Percentiles rank a stretch among this genome's conserved stretches.
These are phyloP conservation scores for Thamnophis elegans DNA, from an alignment of 2,797 vertebrate species.

Conservation along the genomic window DNA sequence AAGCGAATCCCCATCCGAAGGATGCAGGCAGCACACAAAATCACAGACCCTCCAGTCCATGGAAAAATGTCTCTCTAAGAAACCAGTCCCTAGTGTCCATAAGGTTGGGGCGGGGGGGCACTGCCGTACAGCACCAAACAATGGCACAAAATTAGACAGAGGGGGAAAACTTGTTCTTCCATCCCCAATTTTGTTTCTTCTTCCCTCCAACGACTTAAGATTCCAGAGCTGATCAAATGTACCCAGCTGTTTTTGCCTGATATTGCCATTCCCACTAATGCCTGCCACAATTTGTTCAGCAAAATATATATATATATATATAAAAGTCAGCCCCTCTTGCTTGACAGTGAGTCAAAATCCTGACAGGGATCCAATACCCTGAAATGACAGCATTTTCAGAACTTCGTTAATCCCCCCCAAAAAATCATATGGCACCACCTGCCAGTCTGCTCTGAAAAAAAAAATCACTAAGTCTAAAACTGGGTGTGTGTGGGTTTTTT, in stretches of 20 bases:
- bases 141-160: constrained; percentile 33
- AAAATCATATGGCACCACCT: constrained; percentile 18
- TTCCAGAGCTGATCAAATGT: constrained; percentile 18
- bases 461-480: constrained; percentile 54
- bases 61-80: background rate
- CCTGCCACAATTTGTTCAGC: constrained; percentile 25
- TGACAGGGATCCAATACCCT: constrained; percentile 24
- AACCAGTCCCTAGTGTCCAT: background rate
- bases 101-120: background rate
- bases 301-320: background rate
- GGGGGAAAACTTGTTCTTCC: constrained; percentile 37
- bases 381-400: constrained; percentile 49
- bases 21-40: background rate
- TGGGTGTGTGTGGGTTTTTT: constrained; percentile 29
- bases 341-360: constrained; percentile 41
- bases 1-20: background rate
- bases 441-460: constrained; percentile 40
- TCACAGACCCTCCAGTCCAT: rapidly evolving
- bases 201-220: constrained; percentile 15
- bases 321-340: constrained; percentile 22
- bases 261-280: constrained; percentile 10
- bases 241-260: constrained; percentile 34
- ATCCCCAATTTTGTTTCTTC: background rate
- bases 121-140: background rate
- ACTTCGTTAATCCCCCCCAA: constrained; percentile 42